Evolutionary conservation across 2,113 vertebrate genomes (phyloP).

Genomic region (Grammatotria lemairii): DNA sequence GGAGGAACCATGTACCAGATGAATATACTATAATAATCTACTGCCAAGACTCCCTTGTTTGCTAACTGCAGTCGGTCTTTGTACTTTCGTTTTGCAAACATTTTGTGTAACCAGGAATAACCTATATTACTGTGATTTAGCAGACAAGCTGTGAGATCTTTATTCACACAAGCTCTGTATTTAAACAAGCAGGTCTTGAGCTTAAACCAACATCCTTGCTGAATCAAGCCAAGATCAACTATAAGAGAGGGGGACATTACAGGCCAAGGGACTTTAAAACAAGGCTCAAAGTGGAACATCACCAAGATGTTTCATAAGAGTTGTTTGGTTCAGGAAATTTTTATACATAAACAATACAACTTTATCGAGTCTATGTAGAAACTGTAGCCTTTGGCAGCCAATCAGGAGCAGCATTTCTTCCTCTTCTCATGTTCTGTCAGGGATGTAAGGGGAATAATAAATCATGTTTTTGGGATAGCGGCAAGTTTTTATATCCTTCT

Average conservation of each 20-base stretch:
- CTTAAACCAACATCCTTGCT: accelerated
- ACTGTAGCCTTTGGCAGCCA: neutral
- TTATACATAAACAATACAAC: accelerated
- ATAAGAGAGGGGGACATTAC: accelerated
- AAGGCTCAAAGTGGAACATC: accelerated
- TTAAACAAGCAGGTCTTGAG: neutral
- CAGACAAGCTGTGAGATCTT: neutral
- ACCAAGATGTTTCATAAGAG: accelerated
- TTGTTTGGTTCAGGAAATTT: neutral
- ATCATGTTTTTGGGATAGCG: accelerated
- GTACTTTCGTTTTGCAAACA: neutral
- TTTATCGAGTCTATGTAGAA: accelerated
- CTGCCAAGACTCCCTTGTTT: neutral
- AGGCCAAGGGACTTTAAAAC: neutral
- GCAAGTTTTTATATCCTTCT: accelerated
- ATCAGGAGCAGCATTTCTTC: neutral
- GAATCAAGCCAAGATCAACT: neutral
- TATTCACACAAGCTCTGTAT: accelerated
- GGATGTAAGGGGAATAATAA: accelerated
- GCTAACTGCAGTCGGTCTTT: accelerated
- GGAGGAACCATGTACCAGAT: accelerated
- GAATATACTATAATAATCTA: neutral
- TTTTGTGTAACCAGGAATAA: neutral
- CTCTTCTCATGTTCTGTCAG: neutral
- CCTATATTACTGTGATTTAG: neutral